Evolutionary conservation across 64 coral and sea anemone species (phyloP).

Genomic region (Acropora tenuis): DNA sequence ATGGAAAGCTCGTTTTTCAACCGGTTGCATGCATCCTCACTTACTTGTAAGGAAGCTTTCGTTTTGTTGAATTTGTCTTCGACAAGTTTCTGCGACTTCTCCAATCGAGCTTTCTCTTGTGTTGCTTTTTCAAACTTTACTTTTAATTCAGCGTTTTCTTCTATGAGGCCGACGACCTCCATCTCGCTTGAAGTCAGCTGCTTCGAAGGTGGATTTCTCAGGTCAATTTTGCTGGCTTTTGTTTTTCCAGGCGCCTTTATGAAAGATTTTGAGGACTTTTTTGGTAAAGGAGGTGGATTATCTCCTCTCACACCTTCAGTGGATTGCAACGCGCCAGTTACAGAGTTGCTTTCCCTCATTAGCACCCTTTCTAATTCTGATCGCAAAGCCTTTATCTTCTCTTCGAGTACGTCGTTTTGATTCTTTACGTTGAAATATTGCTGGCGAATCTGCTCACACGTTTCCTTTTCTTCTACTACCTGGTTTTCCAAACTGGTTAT

Average conservation of each 20-base stretch:
- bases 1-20: constrained; percentile 35
- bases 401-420: constrained; percentile 83
- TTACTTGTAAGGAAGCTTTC: constrained; percentile 42
- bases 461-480: constrained; percentile 79
- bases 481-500: constrained; percentile 77
- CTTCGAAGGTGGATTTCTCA: constrained; percentile 51
- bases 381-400: constrained; percentile 80
- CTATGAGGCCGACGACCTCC: constrained; percentile 73
- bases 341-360: constrained; percentile 57
- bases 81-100: constrained; percentile 38
- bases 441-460: constrained; percentile 81
- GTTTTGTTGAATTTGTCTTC: constrained; percentile 41
- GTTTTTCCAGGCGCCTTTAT: constrained; percentile 12
- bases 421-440: constrained; percentile 80
- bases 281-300: constrained; percentile 32
- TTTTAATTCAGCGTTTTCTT: constrained; percentile 84
- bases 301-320: background rate
- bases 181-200: constrained; percentile 56
- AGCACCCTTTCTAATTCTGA: constrained; percentile 81
- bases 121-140: constrained; percentile 64
- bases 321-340: background rate
- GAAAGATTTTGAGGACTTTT: constrained; percentile 30
- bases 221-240: constrained; percentile 75
- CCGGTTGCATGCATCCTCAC: constrained; percentile 48
- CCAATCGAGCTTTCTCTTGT: constrained; percentile 69